Evolutionary conservation across 2,113 vertebrate species (phyloP), one percentile per base, ranked within the genome.

Genomic region (Rhynchomys soricoides): DNA sequence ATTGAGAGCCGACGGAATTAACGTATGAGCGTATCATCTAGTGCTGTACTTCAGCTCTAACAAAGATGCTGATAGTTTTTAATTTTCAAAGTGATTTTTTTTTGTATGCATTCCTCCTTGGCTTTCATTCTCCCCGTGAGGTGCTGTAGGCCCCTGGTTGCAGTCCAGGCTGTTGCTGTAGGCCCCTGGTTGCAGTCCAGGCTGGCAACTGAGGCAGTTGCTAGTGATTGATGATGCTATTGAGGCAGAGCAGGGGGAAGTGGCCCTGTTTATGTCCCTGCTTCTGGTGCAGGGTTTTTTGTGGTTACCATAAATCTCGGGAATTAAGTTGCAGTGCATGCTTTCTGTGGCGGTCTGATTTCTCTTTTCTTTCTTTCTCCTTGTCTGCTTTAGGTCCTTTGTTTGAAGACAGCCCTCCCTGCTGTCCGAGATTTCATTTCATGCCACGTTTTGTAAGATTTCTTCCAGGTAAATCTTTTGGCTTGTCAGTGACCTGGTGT

Each of bases 361-460:
- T 88, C 75, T 48, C 91, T 96, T 74, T 95, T 85, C 90, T 87
- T 95, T 90, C 52, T 87, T 0, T 93, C 3, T 31, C 12, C 89
- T 93, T 97, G 92, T 97, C 6, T 97, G 9, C 97, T 97, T 59
- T 97, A 99, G 99, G 99, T 98, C 99, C 99, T 93, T 99, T 99
- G 55, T 97, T 91, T 94, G 99, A 99, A 78, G 97, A 96, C 0
- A 98, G 98, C 37, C 74, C 98, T 78, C 1, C 98, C 31, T 99
- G 97, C 43, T 99, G 99, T 95, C 99, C 99, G 78, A 98, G 98
- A 91, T 99, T 99, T 96, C 99, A 99, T 98, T 99, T 99, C 98
- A 99, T 99, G 99, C 99, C 99, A 0, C 99, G 99, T 50, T 99
- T 99, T 95, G 99, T 99, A 95, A 97, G 99, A 88, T 99, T 99